Evolutionary conservation across 2,888 invertebrate species (phyloP).

Genomic region (Apotomis betuletana): DNA sequence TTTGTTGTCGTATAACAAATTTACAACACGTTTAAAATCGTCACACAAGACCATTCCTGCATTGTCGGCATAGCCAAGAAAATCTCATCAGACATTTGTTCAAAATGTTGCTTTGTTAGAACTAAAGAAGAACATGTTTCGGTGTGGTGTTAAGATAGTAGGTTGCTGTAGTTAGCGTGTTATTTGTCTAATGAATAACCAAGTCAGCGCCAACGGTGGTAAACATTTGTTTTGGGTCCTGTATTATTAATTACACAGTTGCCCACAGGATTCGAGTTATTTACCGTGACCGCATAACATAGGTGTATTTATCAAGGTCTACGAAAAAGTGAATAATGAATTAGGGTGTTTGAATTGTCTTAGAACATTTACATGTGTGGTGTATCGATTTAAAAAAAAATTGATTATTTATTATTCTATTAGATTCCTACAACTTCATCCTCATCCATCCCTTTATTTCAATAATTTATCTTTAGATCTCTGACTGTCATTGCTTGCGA

Average conservation of each 20-base stretch:
- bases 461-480: too few species aligned
- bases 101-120: not conserved
- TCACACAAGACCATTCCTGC: constrained; percentile 11
- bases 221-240: constrained; percentile 27
- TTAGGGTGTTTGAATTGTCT: too few species aligned
- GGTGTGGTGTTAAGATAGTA: not conserved
- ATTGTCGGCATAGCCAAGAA: not conserved
- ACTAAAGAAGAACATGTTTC: not conserved
- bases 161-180: not conserved
- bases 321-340: too few species aligned
- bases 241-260: constrained; percentile 29
- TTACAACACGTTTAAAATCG: constrained; percentile 12
- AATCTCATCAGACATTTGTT: not conserved
- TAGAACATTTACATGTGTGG: too few species aligned
- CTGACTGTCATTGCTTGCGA: too few species aligned
- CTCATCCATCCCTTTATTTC: too few species aligned
- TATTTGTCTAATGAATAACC: constrained; percentile 27
- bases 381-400: too few species aligned
- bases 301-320: not conserved
- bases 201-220: not conserved
- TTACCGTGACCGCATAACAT: not conserved
- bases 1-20: not conserved
- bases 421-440: too few species aligned
- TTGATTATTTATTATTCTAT: too few species aligned
- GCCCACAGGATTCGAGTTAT: constrained; percentile 16